phyloP scores from a whole-genome alignment of 2,113 vertebrate species.

The Odocoileus hemionus region DNA sequence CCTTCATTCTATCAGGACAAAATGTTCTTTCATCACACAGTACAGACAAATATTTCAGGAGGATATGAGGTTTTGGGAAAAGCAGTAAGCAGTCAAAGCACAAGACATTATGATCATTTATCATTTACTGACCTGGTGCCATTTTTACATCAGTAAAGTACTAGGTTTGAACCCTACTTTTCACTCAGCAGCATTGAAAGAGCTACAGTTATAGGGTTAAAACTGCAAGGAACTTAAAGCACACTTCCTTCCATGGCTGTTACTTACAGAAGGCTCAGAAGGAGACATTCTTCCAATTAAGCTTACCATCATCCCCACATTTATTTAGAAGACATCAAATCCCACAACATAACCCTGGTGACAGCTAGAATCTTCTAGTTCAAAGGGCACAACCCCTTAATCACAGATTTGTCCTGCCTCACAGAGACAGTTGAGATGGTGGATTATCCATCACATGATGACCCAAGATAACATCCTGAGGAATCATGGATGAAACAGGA shows the following conservation, averaged over 20 bases:
- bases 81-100: neutral
- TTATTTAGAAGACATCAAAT: neutral
- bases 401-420: neutral
- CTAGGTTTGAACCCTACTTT: neutral
- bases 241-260: neutral
- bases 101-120: neutral
- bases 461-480: conserved; percentile 25
- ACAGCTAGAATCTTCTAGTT: neutral
- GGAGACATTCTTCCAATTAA: neutral
- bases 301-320: neutral
- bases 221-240: neutral
- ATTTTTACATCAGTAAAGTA: neutral
- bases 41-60: conserved; percentile 55
- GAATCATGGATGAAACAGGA: neutral
- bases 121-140: neutral
- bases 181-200: neutral
- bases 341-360: neutral
- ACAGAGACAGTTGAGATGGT: neutral
- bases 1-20: conserved; percentile 63
- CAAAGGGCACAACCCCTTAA: neutral
- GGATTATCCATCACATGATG: neutral
- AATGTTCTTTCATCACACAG: conserved; percentile 54
- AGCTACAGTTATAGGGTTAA: neutral
- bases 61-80: neutral
- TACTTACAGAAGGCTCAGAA: neutral